Conservation (phyloP, 2,797 vertebrate genomes). For the Orientallactaga sibirica region DNA sequence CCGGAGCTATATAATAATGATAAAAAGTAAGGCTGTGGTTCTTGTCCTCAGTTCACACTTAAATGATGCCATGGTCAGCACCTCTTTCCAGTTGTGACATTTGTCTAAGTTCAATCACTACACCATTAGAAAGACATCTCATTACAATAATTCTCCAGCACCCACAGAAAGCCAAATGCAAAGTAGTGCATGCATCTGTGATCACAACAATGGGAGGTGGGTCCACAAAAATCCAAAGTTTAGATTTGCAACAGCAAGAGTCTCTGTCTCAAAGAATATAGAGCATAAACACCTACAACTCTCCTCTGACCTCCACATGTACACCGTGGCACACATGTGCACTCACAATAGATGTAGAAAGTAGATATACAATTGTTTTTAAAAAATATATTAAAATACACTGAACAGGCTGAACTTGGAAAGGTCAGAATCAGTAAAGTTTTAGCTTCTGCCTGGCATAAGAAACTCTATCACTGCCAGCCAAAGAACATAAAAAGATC, state of each 20-base stretch:
- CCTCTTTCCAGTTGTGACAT: constrained; percentile 51
- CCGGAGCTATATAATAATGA: constrained; percentile 11
- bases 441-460: neutral
- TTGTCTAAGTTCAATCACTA: constrained; percentile 72
- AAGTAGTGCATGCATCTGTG: no score
- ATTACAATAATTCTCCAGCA: neutral
- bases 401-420: neutral
- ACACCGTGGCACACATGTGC: no score
- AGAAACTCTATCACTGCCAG: neutral
- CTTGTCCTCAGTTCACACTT: constrained; percentile 51
- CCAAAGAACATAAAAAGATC: neutral
- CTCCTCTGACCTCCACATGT: no score
- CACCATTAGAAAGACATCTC: constrained; percentile 71
- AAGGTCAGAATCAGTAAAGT: constrained; percentile 35
- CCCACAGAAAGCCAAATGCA: no score
- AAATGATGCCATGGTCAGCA: constrained; percentile 17
- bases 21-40: constrained; percentile 45
- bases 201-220: no score
- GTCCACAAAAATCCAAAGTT: no score
- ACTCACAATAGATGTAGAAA: no score
- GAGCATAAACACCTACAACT: no score
- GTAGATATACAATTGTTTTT: neutral
- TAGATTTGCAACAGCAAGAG: no score
- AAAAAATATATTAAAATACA: neutral
- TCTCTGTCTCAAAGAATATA: no score